Conservation (phyloP, 1,140 invertebrate species). For the Andrena cerasifolii region DNA sequence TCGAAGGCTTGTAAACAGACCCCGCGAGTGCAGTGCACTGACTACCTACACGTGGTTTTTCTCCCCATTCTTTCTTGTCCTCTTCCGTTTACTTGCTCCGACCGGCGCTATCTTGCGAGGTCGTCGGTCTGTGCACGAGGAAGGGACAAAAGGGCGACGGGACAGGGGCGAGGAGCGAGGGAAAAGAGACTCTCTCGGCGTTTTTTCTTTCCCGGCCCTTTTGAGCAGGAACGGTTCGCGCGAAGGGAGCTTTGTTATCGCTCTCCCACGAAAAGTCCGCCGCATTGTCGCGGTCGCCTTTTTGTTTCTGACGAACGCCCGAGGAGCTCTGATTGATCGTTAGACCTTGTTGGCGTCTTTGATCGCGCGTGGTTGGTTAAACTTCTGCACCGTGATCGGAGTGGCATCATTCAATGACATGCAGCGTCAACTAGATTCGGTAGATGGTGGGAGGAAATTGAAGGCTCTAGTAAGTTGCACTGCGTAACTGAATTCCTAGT, state of each 20-base stretch:
- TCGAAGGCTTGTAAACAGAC: slow-evolving; percentile 65
- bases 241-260: slow-evolving; percentile 47
- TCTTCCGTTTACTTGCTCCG: slow-evolving; percentile 26
- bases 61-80: neutral
- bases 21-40: slow-evolving; percentile 48
- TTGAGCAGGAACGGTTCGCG: slow-evolving; percentile 29
- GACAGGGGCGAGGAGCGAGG: neutral
- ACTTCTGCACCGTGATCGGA: neutral
- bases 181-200: neutral
- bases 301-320: slow-evolving; percentile 26
- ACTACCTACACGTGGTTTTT: slow-evolving; percentile 44
- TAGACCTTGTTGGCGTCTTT: slow-evolving; percentile 27
- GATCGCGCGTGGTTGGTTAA: slow-evolving; percentile 8
- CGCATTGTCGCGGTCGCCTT: slow-evolving; percentile 38
- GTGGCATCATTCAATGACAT: no score
- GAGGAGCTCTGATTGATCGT: slow-evolving; percentile 35
- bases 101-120: slow-evolving; percentile 47
- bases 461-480: no score
- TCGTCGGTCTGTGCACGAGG: slow-evolving; percentile 55
- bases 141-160: slow-evolving; percentile 62
- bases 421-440: no score
- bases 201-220: slow-evolving; percentile 30
- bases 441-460: no score
- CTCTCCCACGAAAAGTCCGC: slow-evolving; percentile 42
- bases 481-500: no score